Evolutionary conservation across 2,113 vertebrate genomes (phyloP).

Genomic region (Danionella cerebrum): DNA sequence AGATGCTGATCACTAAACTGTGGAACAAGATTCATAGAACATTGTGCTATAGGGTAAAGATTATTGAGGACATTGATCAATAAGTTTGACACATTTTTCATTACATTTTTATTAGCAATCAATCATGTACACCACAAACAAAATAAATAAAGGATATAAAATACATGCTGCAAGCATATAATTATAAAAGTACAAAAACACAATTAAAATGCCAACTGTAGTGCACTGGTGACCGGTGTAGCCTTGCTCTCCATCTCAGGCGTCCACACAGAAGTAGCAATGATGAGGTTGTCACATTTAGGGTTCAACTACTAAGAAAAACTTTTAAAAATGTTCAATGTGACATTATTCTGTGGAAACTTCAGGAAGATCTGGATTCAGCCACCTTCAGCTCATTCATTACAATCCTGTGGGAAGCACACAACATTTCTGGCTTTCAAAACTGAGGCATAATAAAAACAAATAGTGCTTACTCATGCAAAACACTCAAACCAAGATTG

Average conservation of each 20-base stretch:
- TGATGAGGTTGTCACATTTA: background rate
- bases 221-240: background rate
- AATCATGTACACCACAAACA: background rate
- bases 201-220: background rate
- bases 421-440: background rate
- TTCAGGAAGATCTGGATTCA: background rate
- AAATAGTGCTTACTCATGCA: background rate
- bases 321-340: background rate
- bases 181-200: background rate
- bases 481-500: too few relatives aligned
- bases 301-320: background rate
- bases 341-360: background rate
- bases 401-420: conserved; percentile 12
- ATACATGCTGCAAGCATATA: background rate
- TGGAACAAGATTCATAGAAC: too few relatives aligned
- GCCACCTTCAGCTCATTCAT: conserved; percentile 12
- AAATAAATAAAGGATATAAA: background rate
- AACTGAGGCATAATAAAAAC: background rate
- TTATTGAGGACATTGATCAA: too few relatives aligned
- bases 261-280: too few relatives aligned
- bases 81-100: too few relatives aligned
- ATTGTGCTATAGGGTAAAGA: too few relatives aligned
- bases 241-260: too few relatives aligned
- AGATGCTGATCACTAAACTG: too few relatives aligned
- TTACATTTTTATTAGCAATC: too few relatives aligned